Evolutionary conservation across 1,140 invertebrate species (phyloP), one percentile per base, ranked within the genome.

Genomic region (Lepidurus arcticus): DNA sequence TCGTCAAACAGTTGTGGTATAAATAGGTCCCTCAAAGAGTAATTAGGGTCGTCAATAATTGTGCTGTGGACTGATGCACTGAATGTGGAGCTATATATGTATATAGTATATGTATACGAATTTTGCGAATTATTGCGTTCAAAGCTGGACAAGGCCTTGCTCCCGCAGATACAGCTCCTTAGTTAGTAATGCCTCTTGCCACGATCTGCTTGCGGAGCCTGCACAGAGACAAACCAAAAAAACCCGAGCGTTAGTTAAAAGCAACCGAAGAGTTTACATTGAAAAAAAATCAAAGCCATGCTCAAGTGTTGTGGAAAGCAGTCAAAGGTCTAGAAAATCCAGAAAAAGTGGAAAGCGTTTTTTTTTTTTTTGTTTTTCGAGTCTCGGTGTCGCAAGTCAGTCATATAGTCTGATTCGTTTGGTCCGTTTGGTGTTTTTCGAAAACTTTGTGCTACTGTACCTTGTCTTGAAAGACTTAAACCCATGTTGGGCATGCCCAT

Each of bases 151-250:
- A 21, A 82, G 78, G 26, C 79, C 81, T 21, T 81, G 81, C 47
- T 80, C 76, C 44, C 81, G 79, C 16, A 82, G 80, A 77, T 80
- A 80, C 78, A 76, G 76, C 24, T 81, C 81, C 76, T 81, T 81
- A 76, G 81, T 82, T 75, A 82, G 82, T 44, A 83, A 79, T 26
- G 81, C 83, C 75, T 84, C 82, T 75, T 81, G 80, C 77, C 81
- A 82, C 24, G 82, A 79, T 53, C 82, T 78, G 16, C 80, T 80
- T 44, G 78, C 80, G 26, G 83, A 78, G 75, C 82, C 81, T 75
- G 81, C 77, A 42, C 44, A 21, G 53, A 65, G 21, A 65, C 21
- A 65, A 65, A 65, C 53, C 53, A 65, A 65, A 65, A 65, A 65
- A 65, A 13, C 13, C 53, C 21, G 21, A 13, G 16, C 53, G 13